Percentiles rank a stretch among this genome's conserved stretches.
Conservation (phyloP, 2,797 vertebrate species). For the Pelochelys cantorii region DNA sequence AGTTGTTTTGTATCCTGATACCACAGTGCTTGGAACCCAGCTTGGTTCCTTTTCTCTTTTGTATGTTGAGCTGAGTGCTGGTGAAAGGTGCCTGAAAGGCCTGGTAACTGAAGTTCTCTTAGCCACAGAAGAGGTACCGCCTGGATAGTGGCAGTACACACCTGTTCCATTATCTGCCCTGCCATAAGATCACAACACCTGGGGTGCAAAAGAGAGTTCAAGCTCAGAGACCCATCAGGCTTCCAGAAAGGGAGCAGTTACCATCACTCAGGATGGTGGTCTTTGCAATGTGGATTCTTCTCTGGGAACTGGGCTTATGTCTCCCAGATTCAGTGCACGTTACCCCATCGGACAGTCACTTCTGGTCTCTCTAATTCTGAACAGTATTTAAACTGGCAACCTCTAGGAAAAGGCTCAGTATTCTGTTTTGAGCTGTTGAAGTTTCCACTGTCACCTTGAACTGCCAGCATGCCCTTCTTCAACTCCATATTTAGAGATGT, state of each 20-base stretch:
- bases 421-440: background rate
- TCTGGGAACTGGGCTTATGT: background rate
- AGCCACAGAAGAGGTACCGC: background rate
- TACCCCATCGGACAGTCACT: background rate
- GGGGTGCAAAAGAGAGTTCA: background rate
- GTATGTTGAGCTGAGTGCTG: background rate
- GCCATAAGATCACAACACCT: background rate
- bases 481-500: background rate
- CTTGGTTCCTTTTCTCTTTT: background rate
- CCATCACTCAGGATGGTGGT: background rate
- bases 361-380: background rate
- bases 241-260: background rate
- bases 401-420: background rate
- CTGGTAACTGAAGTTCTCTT: background rate
- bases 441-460: background rate
- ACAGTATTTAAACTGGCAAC: background rate
- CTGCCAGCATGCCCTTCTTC: background rate
- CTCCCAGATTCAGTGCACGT: fast-evolving
- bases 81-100: background rate
- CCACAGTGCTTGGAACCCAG: background rate
- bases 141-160: background rate
- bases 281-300: background rate
- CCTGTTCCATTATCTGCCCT: background rate
- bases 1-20: background rate
- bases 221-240: background rate